Evolutionary conservation across 2,113 vertebrate species (phyloP).

Genomic region (Clarias batrachus): DNA sequence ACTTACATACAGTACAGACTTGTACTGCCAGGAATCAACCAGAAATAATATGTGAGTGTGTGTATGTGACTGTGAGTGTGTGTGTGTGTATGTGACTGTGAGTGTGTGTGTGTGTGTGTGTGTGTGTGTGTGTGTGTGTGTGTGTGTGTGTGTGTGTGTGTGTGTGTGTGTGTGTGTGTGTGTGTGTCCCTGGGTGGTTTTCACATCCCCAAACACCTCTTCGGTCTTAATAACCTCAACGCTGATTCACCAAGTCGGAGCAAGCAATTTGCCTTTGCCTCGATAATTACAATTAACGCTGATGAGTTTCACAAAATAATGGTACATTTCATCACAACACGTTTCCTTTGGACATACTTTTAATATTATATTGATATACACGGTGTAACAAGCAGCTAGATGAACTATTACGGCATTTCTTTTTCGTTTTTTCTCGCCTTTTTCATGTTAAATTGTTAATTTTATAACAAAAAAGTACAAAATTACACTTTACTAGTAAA

Average conservation of each 20-base stretch:
- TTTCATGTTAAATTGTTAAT: not conserved
- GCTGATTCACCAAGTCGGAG: not conserved
- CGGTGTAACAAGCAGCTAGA: not conserved
- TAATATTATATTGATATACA: not conserved
- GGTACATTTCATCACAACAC: not conserved
- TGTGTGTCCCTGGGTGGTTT: not conserved
- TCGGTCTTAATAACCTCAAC: constrained; percentile 11
- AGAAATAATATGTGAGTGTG: not conserved
- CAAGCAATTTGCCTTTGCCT: not conserved
- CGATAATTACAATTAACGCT: not conserved
- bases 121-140: not conserved
- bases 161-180: not conserved
- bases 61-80: not conserved
- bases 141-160: not conserved
- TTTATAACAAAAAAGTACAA: not conserved
- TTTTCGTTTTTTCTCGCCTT: not conserved
- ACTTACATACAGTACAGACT: constrained; percentile 8
- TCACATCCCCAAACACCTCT: constrained; percentile 20
- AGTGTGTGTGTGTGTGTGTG: not conserved
- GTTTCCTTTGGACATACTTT: not conserved
- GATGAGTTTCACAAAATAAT: not conserved
- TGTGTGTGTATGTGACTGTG: not conserved
- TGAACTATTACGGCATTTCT: not conserved
- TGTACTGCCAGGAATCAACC: not conserved
- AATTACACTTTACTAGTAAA: not conserved